Evolutionary conservation across 2,888 invertebrate species (phyloP), one percentile per base, ranked within the genome.

Genomic region (Heliconius erato): DNA sequence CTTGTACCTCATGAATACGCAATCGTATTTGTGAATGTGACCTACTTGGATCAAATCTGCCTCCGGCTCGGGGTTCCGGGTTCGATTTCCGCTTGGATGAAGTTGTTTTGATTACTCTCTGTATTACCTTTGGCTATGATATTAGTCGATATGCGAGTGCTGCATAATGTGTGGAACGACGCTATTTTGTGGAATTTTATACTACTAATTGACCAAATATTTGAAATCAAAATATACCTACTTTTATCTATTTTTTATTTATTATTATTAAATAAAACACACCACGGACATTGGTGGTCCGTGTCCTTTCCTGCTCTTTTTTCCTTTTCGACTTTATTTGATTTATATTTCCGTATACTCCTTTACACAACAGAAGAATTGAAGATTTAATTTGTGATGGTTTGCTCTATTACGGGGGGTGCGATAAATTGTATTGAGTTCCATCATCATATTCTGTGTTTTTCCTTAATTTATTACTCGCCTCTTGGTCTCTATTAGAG

Each of bases 11-110:
- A 82, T 85, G 82, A 85, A 85, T 85, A 82, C 74, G 81, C 72
- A 84, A 80, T 83, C 54, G 81, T 80, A 82, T 85, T 84, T 78
- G 81, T 81, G 74, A 77, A 67, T 72, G 81, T 71, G 85, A 85
- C 85, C 84, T 85, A 80, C 82, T 81, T 81, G 81, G 81, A 79
- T 74, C 67, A 79, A 68, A 85, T 84, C 80, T 74, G 78, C 71
- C 78, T 79, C 79, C 79, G 81, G 79, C 80, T 82, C 59, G 59
- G 23, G 71, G 84, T 84, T 84, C 81, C 81, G 84, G 82, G 83
- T 84, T 84, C 81, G 84, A 83, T 72, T 83, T 83, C 84, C 84
- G 84, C 63, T 79, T 83, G 86, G 84, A 85, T 86, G 88, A 90
- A 82, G 67, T 82, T 77, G 77, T 78, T 78, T 82, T 82, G 82